phyloP scores from a whole-genome alignment of 2,797 vertebrate species.

The Pangasius krempfi region DNA sequence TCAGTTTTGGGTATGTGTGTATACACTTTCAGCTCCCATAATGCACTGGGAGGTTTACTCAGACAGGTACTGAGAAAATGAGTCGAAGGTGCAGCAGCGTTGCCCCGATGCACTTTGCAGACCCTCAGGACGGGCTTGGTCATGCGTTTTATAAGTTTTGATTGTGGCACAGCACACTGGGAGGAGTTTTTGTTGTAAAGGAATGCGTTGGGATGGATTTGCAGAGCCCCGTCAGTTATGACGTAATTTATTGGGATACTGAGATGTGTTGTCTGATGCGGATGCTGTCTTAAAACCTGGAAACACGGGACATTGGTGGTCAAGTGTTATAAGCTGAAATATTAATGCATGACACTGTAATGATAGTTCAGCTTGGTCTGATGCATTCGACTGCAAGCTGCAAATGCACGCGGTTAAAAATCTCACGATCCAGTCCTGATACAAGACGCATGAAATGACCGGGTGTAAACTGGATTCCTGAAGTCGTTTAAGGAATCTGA shows the following conservation, averaged over 20 bases:
- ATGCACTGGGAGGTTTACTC: conserved; percentile 46
- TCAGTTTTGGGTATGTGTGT: conserved; percentile 42
- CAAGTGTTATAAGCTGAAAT: neutral
- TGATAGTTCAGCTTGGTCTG: neutral
- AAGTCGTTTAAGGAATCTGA: neutral
- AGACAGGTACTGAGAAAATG: conserved; percentile 29
- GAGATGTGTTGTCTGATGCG: neutral
- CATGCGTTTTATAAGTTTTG: neutral
- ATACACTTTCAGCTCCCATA: conserved; percentile 6
- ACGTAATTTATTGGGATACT: neutral
- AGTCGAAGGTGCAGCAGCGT: neutral
- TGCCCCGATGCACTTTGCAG: neutral
- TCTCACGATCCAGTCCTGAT: neutral
- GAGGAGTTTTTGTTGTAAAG: neutral
- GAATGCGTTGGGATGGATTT: neutral
- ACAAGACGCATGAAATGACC: neutral
- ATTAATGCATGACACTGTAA: neutral
- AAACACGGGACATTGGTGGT: neutral
- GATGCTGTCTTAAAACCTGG: too few relatives aligned
- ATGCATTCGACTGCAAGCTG: neutral
- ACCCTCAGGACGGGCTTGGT: neutral
- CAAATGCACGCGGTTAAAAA: neutral
- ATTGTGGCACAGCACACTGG: neutral
- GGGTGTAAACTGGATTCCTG: neutral
- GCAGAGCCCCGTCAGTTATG: too few relatives aligned